Evolutionary conservation across 2,797 vertebrate genomes (phyloP).

Genomic region (Lithobates pipiens): DNA sequence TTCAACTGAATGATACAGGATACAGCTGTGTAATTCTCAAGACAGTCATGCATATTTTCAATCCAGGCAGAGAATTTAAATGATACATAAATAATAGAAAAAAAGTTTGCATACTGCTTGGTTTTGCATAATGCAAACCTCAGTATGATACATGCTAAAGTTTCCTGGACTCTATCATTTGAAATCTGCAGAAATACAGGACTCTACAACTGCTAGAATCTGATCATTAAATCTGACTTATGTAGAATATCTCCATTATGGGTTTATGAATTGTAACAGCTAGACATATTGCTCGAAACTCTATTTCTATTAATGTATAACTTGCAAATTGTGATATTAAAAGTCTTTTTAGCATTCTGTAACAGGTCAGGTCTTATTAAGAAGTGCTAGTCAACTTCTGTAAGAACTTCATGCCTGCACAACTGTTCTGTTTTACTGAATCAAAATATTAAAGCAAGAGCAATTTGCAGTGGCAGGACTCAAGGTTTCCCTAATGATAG

Average conservation of each 20-base stretch:
- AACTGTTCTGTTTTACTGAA: too few relatives aligned
- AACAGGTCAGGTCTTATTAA: background rate
- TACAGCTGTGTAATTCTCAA: slow-evolving; percentile 14
- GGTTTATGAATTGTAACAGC: background rate
- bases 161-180: slow-evolving; percentile 10
- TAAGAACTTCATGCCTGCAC: too few relatives aligned
- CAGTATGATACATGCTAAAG: background rate
- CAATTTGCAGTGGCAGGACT: too few relatives aligned
- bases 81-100: slow-evolving; percentile 33
- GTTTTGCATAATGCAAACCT: slow-evolving; percentile 38
- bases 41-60: background rate
- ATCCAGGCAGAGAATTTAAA: slow-evolving; percentile 15
- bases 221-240: background rate
- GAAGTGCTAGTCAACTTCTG: too few relatives aligned
- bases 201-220: slow-evolving; percentile 6
- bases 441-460: too few relatives aligned
- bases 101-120: slow-evolving; percentile 10
- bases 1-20: background rate
- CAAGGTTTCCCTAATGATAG: too few relatives aligned
- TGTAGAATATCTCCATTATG: background rate
- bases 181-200: slow-evolving; percentile 3
- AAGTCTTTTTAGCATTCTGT: background rate
- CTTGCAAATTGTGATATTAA: background rate
- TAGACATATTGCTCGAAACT: background rate
- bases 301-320: background rate